phyloP scores from a whole-genome alignment of 2,797 vertebrate species.

The Tangara arthus region DNA sequence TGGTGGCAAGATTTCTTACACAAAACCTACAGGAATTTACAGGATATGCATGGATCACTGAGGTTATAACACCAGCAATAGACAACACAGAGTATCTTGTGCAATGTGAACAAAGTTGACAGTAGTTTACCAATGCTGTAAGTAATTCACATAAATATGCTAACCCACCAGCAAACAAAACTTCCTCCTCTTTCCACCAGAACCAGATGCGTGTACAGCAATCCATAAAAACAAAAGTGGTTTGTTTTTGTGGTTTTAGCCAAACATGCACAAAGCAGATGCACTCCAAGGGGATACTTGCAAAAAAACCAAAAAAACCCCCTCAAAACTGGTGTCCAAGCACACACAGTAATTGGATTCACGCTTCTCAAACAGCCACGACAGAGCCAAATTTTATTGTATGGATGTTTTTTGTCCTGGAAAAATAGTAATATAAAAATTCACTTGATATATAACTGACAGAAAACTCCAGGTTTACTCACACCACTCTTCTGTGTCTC shows the following conservation, averaged over 20 bases:
- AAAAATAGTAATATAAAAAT: not conserved
- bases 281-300: not conserved
- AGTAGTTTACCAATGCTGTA: slow-evolving; percentile 53
- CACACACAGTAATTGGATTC: not conserved
- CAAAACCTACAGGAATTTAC: slow-evolving; percentile 59
- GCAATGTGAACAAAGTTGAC: slow-evolving; percentile 56
- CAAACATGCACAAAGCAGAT: slow-evolving; percentile 20
- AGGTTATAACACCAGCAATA: slow-evolving; percentile 49
- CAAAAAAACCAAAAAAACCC: not conserved
- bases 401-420: not conserved
- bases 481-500: not conserved
- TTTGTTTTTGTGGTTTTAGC: not conserved
- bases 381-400: not conserved
- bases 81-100: slow-evolving; percentile 49
- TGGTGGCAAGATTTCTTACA: slow-evolving; percentile 46
- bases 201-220: not conserved
- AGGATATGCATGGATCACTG: slow-evolving; percentile 19
- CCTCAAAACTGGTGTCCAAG: not conserved
- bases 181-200: slow-evolving; percentile 17
- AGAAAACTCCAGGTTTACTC: slow-evolving; percentile 3
- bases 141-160: slow-evolving; percentile 44
- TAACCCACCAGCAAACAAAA: slow-evolving; percentile 16
- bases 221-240: not conserved
- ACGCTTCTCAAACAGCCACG: not conserved
- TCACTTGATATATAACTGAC: not conserved